Conservation (phyloP, 1,140 invertebrate genomes). For the Ceratoteleas bidentatus region DNA sequence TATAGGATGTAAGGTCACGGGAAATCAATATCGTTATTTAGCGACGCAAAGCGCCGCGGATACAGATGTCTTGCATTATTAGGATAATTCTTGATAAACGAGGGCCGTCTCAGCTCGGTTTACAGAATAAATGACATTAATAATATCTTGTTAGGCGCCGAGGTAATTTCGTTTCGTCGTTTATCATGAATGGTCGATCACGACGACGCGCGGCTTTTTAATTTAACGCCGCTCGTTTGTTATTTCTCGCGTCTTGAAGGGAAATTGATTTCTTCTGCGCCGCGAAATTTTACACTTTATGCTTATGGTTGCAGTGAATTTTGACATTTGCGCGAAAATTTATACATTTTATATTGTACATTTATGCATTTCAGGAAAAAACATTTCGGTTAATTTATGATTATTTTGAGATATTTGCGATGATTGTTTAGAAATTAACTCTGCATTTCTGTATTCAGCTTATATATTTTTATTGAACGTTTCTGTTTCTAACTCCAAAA, state of each 20-base stretch:
- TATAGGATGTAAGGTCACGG: conserved; percentile 34
- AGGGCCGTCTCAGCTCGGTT: conserved; percentile 18
- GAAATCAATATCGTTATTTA: conserved; percentile 48
- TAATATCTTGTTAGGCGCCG: conserved; percentile 15
- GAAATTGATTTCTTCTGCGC: background rate
- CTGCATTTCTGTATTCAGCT: too few species aligned
- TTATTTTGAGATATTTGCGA: too few species aligned
- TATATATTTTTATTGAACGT: too few species aligned
- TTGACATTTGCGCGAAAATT: too few species aligned
- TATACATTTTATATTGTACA: too few species aligned
- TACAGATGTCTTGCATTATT: conserved; percentile 29
- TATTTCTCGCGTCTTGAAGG: background rate
- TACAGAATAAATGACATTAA: conserved; percentile 27
- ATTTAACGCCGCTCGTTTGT: background rate
- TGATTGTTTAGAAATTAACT: too few species aligned
- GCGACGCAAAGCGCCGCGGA: conserved; percentile 14
- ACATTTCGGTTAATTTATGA: too few species aligned
- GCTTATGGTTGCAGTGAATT: too few species aligned
- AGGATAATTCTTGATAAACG: conserved; percentile 27
- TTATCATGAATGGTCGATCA: conserved; percentile 20
- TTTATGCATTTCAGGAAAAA: too few species aligned
- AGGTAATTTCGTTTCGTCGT: conserved; percentile 20
- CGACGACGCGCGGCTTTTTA: background rate
- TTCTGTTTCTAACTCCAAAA: too few species aligned
- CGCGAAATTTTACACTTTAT: background rate